phyloP scores from a whole-genome alignment of 2,113 vertebrate genomes.

The Actinemys pallida region DNA sequence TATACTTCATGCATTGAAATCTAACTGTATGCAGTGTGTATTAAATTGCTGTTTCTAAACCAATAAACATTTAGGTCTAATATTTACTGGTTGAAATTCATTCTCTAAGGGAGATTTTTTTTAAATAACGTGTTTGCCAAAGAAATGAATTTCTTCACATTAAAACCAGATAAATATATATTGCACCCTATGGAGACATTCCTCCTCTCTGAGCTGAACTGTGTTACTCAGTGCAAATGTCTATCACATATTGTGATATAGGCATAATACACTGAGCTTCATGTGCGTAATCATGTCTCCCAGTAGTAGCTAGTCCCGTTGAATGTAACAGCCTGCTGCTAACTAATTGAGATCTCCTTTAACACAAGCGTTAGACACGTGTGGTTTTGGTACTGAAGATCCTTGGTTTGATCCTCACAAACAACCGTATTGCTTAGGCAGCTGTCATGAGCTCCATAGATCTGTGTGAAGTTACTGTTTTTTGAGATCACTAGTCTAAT shows the following conservation, averaged over 20 bases:
- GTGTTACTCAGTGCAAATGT: conserved; percentile 31
- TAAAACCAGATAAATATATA: conserved; percentile 67
- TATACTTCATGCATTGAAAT: conserved; percentile 30
- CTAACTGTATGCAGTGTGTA: neutral
- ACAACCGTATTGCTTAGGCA: neutral
- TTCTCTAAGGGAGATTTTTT: neutral
- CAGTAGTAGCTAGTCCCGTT: neutral
- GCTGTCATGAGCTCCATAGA: neutral
- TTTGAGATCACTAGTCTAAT: neutral
- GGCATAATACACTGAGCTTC: neutral
- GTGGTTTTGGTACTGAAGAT: neutral
- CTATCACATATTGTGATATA: accelerated
- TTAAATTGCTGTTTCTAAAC: conserved; percentile 9
- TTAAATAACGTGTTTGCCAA: neutral
- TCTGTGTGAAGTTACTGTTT: neutral
- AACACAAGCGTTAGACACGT: neutral
- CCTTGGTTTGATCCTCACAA: neutral
- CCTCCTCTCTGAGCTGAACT: conserved; percentile 52
- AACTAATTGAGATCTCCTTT: neutral
- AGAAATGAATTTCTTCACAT: conserved; percentile 69
- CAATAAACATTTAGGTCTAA: conserved; percentile 36
- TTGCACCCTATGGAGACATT: conserved; percentile 38
- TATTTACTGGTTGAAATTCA: conserved; percentile 45
- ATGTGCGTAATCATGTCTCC: neutral
- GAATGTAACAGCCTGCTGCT: neutral